Evolutionary conservation across 2,797 vertebrate genomes (phyloP).

Genomic region (Cyprinodon diabolis): DNA sequence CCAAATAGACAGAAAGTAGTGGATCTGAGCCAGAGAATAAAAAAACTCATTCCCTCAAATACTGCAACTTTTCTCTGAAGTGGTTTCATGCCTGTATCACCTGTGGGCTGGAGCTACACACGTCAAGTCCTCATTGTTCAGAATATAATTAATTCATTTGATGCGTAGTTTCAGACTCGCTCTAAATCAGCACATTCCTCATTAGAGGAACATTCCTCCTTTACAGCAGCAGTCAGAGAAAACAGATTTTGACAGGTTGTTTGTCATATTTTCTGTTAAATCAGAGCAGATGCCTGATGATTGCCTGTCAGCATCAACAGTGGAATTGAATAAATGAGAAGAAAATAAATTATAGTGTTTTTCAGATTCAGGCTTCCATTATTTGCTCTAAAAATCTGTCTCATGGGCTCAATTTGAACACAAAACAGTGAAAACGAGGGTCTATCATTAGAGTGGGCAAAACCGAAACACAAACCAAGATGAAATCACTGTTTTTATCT

Average conservation of each 20-base stretch:
- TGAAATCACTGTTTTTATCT: neutral
- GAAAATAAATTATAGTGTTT: neutral
- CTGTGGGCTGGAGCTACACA: neutral
- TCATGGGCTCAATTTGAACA: neutral
- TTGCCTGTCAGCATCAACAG: neutral
- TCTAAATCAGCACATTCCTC: neutral
- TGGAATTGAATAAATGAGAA: neutral
- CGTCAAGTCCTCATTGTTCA: neutral
- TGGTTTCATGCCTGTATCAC: neutral
- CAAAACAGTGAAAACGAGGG: neutral
- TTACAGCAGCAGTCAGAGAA: neutral
- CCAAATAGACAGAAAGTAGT: neutral
- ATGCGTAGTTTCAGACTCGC: neutral
- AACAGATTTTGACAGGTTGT: neutral
- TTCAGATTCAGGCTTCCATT: neutral
- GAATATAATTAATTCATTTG: neutral
- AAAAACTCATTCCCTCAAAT: neutral
- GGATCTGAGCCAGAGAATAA: neutral
- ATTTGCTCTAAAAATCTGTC: neutral
- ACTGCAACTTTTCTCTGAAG: neutral
- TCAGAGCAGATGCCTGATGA: neutral
- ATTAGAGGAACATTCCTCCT: neutral
- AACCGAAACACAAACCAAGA: no score
- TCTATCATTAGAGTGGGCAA: neutral
- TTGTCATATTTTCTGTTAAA: neutral